Evolutionary conservation across 2,797 vertebrate genomes (phyloP).

Genomic region (Enteromius paludinosus): DNA sequence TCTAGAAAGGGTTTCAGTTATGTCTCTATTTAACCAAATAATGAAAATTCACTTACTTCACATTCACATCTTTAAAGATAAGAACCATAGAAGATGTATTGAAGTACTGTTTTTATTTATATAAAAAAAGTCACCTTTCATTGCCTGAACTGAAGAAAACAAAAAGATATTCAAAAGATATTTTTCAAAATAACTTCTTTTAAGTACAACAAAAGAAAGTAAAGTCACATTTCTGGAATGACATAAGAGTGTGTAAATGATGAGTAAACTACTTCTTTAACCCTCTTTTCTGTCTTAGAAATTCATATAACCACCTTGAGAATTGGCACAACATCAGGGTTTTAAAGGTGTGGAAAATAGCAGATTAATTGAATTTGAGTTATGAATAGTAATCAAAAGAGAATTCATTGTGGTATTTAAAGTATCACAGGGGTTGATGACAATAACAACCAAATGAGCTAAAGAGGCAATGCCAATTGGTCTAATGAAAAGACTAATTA

Average conservation of each 20-base stretch:
- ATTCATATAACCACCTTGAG: background rate
- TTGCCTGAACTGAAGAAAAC: background rate
- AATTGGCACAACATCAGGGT: background rate
- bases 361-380: background rate
- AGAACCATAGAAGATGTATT: background rate
- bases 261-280: background rate
- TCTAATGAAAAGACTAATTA: slow-evolving; percentile 22
- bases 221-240: background rate
- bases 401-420: slow-evolving; percentile 25
- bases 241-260: background rate
- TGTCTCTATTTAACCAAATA: background rate
- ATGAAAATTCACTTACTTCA: background rate
- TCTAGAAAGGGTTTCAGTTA: background rate
- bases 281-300: background rate
- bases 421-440: slow-evolving; percentile 57
- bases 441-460: slow-evolving; percentile 20
- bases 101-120: background rate
- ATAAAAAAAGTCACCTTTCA: background rate
- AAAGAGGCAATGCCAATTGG: slow-evolving; percentile 10
- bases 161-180: too few species aligned
- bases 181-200: too few species aligned
- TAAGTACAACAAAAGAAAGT: too few species aligned
- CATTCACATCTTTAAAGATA: too few species aligned
- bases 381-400: slow-evolving; percentile 21
- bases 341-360: slow-evolving; percentile 7